phyloP scores from a whole-genome alignment of 2,888 invertebrate species.

The Drosophila anceps region DNA sequence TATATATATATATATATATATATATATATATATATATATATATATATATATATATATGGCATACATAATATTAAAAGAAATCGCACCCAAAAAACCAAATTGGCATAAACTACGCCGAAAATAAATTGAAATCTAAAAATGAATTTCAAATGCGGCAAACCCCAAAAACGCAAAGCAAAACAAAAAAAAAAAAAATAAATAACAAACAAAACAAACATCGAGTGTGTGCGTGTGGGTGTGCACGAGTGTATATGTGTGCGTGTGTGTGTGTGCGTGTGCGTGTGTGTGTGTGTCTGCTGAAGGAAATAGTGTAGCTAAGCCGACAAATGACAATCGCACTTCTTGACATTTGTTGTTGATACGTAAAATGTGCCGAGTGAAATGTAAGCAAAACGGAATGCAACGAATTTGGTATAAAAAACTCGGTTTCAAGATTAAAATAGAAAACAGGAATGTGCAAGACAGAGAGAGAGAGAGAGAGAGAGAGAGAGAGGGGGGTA shows the following conservation, averaged over 20 bases:
- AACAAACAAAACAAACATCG: conserved; percentile 58
- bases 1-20: not conserved
- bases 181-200: conserved; percentile 57
- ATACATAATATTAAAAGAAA: conserved; percentile 77
- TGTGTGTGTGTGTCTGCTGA: conserved; percentile 8
- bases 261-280: conserved; percentile 4
- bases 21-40: conserved; percentile 2
- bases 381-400: conserved; percentile 21
- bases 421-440: conserved; percentile 17
- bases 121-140: conserved; percentile 79
- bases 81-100: conserved; percentile 74
- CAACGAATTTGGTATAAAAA: conserved; percentile 7
- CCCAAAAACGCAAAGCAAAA: conserved; percentile 45
- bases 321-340: conserved; percentile 34
- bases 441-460: conserved; percentile 11
- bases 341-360: conserved; percentile 49
- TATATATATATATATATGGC: conserved; percentile 52
- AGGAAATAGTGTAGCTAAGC: conserved; percentile 42
- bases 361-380: conserved; percentile 27
- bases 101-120: conserved; percentile 80
- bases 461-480: not conserved
- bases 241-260: not conserved
- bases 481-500: not conserved
- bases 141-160: conserved; percentile 74
- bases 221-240: conserved; percentile 5